Base-by-base conservation (phyloP, 2,113 vertebrate species). In the Tragelaphus buxtoni region DNA sequence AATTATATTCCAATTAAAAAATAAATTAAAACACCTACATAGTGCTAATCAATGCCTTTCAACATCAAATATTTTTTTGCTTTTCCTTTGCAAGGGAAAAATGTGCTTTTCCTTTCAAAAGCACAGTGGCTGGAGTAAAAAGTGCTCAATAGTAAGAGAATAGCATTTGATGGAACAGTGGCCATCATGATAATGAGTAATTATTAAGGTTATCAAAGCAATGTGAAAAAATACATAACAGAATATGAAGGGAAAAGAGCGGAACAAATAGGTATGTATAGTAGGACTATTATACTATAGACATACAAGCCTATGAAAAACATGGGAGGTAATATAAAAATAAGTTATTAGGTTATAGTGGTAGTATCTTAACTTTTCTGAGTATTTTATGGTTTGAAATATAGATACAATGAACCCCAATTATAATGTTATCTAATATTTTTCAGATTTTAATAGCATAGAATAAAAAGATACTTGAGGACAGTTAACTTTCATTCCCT, bases 381-480 rank as follows among this genome's bases (percentile, higher is more conserved):
- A 90, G 14, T 51, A 95, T 56, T 88, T 84, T 63, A 56, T 77
- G 13, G 51, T 42, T 91, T 87, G 39, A 97, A 92, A 90, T 90
- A 69, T 12, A 91, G 24, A 55, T 56, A 80, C 11, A 85, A 80
- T 49, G 47, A 96, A 93, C 81, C 84, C 10, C 65, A 94, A 80
- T 28, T 93, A 88, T 42, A 58, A 63, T 81, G 51, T 80, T 82
- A 91, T 10, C 90, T 82, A 87, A 60, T 89, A 88, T 90, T 88
- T 28, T 88, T 13, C 30, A 96, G 95, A 60, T 90, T 92, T 85
- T 94, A 94, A 92, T 55, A 85, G 42, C 39, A 84, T 39, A 83
- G 61, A 95, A 96, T 85, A 95, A 95, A 92, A 93, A 76, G 28
- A 82, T 3, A 72, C 13, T 84, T 77, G 76, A 90, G 76, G 22